Evolutionary conservation across 2,797 vertebrate species (phyloP).

Genomic region (Dendrocincla tyrannina): DNA sequence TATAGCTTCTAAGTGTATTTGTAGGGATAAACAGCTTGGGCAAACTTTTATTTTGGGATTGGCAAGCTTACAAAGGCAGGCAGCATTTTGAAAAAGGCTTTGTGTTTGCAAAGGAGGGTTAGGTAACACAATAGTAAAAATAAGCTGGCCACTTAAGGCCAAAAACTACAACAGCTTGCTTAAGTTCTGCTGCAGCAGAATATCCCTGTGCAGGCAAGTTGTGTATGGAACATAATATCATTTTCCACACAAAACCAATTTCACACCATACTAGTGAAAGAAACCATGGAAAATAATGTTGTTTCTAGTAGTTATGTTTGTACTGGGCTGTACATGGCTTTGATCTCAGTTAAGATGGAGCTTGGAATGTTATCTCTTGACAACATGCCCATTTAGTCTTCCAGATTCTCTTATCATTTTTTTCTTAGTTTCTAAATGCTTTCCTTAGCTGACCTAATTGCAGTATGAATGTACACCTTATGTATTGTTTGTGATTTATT

Average conservation of each 20-base stretch:
- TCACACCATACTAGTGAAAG: background rate
- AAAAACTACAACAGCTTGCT: background rate
- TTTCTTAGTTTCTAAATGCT: background rate
- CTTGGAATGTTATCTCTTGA: background rate
- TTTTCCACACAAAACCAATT: background rate
- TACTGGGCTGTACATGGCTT: background rate
- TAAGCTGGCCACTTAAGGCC: background rate
- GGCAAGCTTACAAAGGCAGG: background rate
- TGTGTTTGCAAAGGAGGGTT: background rate
- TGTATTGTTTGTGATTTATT: background rate
- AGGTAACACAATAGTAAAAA: background rate
- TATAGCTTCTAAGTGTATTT: background rate
- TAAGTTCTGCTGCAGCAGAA: background rate
- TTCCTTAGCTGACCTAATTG: background rate
- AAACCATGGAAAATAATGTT: background rate
- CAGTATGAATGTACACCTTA: background rate
- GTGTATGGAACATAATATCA: background rate
- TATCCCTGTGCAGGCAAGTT: background rate
- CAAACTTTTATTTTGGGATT: conserved; percentile 11
- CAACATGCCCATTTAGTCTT: background rate
- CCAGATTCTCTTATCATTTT: background rate
- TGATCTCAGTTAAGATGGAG: background rate
- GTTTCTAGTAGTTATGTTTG: background rate
- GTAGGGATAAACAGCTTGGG: background rate
- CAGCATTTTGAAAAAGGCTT: background rate